These are phyloP conservation scores for Gasterosteus aculeatus DNA, from an alignment of 2,113 vertebrate genomes.

Conservation along the genomic window DNA sequence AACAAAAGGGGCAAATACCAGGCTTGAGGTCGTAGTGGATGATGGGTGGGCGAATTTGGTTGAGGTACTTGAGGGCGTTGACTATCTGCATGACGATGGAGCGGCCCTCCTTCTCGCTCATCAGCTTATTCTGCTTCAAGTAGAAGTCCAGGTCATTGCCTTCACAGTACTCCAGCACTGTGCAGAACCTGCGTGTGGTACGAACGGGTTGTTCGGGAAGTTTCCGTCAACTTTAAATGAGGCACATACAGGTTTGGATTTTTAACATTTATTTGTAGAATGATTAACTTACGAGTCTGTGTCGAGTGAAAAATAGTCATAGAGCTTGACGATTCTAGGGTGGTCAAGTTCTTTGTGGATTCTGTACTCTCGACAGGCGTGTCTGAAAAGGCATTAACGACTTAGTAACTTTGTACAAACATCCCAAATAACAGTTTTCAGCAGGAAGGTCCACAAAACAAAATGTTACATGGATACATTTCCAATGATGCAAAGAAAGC, in stretches of 20 bases:
- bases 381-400: conserved; percentile 74
- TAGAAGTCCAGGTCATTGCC: conserved; percentile 97
- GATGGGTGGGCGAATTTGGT: conserved; percentile 95
- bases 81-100: conserved; percentile 98
- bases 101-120: conserved; percentile 94
- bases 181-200: conserved; percentile 88
- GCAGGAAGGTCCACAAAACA: background rate
- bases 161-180: conserved; percentile 96
- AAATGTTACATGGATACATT: background rate
- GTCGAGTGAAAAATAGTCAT: conserved; percentile 95
- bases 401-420: background rate
- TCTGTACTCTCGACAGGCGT: conserved; percentile 95
- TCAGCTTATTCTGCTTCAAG: conserved; percentile 97
- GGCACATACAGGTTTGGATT: background rate
- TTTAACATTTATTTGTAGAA: background rate
- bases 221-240: too few species aligned
- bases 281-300: conserved; percentile 92
- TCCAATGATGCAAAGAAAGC: background rate
- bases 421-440: background rate
- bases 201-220: background rate
- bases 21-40: conserved; percentile 98
- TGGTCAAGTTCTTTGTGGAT: conserved; percentile 98
- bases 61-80: conserved; percentile 97
- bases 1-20: conserved; percentile 71
- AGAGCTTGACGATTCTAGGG: conserved; percentile 95